Evolutionary conservation across 2,797 vertebrate species (phyloP), one percentile per base, ranked within the genome.

Genomic region (Gymnodraco acuticeps): DNA sequence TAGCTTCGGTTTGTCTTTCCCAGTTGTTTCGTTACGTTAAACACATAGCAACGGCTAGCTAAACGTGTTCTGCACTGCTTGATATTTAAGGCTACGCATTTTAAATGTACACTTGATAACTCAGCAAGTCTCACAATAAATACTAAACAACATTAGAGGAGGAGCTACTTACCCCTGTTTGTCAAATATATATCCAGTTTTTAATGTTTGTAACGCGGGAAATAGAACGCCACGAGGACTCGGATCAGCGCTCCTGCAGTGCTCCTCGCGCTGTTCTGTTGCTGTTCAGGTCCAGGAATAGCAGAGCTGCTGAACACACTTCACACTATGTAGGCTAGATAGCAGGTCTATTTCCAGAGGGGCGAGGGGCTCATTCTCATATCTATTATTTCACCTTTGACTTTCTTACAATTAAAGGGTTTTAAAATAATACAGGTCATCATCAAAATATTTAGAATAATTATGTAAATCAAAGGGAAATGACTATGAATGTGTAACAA

Each of bases 271-370:
- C 13, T 59, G 69, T 6, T 69, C 33, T 19, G 63, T 15, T 6
- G 69, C 33, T 19, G 63, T 15, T 68, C 59, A 15, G 17, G 46
- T 83, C 78, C 84, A 87, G 65, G 70, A 89, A 85, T 87, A 87
- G 84, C 43, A 53, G 16, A 66, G 50, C 65, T 69, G 46, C 58
- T 77, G 45, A 69, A 45, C 14, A n/a, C 64, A 66, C 52, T 58
- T 58, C 33, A 76, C 63, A 60, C 65, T 14, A 1, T 46, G 63
- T 8, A 47, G 27, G 27, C 27, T 27, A 27, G 58, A 33, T 9
- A 17, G 47, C 63, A 31, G 10, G 4, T 53, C 68, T 78, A 52
- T 67, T 86, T 75, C 54, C 52, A 74, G 56, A 42, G 31, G 46
- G 55, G 19, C 0, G 3, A 13, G 10, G 31, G 38, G 54, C 14